Evolutionary conservation across 2,113 vertebrate genomes (phyloP).

Genomic region (Leptosomus discolor): DNA sequence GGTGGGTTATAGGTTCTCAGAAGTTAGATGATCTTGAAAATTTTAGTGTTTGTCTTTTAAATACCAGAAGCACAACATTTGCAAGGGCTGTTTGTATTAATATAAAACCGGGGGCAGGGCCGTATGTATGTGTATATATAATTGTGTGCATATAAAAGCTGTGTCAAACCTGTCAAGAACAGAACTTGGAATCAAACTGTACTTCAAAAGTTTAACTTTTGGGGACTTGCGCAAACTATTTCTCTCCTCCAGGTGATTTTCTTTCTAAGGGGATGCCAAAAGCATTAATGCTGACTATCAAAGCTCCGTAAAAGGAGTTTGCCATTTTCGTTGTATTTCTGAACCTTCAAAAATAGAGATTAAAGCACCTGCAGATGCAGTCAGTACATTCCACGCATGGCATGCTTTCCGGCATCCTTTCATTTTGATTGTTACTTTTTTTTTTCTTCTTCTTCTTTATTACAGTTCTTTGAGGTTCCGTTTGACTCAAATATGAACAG

Average conservation of each 20-base stretch:
- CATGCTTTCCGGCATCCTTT: background rate
- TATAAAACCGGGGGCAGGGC: background rate
- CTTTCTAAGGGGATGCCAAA: slow-evolving; percentile 25
- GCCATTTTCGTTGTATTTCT: background rate
- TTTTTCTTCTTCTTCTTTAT: slow-evolving; percentile 38
- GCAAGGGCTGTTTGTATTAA: background rate
- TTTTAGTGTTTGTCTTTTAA: background rate
- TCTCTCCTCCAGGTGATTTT: slow-evolving; percentile 35
- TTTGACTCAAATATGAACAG: slow-evolving; percentile 99
- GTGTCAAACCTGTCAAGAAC: background rate
- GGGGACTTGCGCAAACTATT: background rate
- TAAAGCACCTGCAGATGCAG: slow-evolving; percentile 30
- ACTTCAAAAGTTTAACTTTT: background rate
- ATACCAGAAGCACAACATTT: background rate
- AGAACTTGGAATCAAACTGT: background rate
- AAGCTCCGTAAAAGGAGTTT: slow-evolving; percentile 9
- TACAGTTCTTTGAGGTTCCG: slow-evolving; percentile 96
- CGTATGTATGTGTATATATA: background rate
- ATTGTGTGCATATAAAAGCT: background rate
- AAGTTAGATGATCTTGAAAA: background rate
- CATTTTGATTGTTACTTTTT: slow-evolving; percentile 32
- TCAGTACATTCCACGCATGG: background rate
- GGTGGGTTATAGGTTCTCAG: background rate
- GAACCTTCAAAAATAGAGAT: background rate
- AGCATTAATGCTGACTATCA: background rate